Evolutionary conservation across 2,888 invertebrate species (phyloP).

Genomic region (Drosophila aldrichi): DNA sequence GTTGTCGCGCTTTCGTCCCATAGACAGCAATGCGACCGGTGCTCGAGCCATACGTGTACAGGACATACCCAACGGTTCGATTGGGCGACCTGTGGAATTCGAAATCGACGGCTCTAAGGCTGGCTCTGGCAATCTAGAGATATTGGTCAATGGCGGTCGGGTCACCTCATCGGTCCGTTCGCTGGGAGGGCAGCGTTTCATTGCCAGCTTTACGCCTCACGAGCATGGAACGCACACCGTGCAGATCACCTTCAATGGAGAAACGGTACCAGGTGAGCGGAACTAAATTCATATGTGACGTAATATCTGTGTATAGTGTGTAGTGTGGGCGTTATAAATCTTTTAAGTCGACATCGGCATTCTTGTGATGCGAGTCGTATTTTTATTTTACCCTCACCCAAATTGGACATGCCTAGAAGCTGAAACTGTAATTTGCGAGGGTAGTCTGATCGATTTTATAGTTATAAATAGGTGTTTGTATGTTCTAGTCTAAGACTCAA

Average conservation of each 20-base stretch:
- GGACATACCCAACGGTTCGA: constrained; percentile 93
- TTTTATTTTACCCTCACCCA: constrained; percentile 10
- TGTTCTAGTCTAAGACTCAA: too few species aligned
- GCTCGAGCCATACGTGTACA: constrained; percentile 94
- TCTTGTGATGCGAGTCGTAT: constrained; percentile 21
- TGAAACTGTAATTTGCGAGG: background rate
- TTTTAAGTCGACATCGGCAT: constrained; percentile 27
- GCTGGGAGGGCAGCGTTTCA: constrained; percentile 94
- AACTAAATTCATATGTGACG: constrained; percentile 28
- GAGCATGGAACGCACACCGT: constrained; percentile 94
- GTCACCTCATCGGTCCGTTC: constrained; percentile 97
- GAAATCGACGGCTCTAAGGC: constrained; percentile 98
- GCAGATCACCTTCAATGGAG: constrained; percentile 97
- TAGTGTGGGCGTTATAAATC: constrained; percentile 31
- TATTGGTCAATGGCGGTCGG: constrained; percentile 96
- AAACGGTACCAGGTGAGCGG: constrained; percentile 94
- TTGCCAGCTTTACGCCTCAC: constrained; percentile 97
- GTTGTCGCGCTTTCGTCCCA: constrained; percentile 84
- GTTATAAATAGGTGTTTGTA: background rate
- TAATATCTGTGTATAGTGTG: background rate
- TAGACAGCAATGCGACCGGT: constrained; percentile 89
- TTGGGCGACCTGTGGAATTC: constrained; percentile 97
- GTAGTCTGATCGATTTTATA: background rate
- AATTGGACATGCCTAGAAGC: constrained; percentile 29
- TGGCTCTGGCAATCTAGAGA: constrained; percentile 98